Conservation (phyloP, 92 coral and sea anemone genomes). For the Metridium senile region DNA sequence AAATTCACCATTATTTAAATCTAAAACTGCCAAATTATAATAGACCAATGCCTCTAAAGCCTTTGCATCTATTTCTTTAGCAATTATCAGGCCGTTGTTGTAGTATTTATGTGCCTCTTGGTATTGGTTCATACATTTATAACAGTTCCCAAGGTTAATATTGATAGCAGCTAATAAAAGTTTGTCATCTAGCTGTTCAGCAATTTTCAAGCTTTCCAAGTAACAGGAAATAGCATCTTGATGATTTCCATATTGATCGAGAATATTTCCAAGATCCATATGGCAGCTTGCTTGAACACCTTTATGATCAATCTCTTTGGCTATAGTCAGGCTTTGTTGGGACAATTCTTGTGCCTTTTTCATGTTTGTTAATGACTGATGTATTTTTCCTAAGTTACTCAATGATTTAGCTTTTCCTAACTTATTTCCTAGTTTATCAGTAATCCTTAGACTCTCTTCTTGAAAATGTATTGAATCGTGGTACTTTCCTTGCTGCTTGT, state of each 20-base stretch:
- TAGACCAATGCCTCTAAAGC: neutral
- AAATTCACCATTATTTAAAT: neutral
- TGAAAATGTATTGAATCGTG: neutral
- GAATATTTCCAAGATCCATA: neutral
- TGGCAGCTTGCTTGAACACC: neutral
- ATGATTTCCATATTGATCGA: too few species aligned
- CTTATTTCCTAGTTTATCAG: neutral
- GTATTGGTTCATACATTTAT: neutral
- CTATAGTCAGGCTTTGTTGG: too few species aligned
- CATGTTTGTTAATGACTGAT: too few species aligned
- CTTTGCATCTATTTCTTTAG: constrained; percentile 3
- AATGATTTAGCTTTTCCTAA: neutral
- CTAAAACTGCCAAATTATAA: neutral
- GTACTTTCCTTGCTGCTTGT: neutral
- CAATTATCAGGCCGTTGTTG: constrained; percentile 3
- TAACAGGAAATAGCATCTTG: constrained; percentile 5
- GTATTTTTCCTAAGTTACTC: too few species aligned
- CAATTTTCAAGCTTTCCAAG: neutral
- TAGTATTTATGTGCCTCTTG: neutral
- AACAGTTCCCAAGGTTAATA: constrained; percentile 1
- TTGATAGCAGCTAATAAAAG: neutral
- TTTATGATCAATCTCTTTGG: too few species aligned
- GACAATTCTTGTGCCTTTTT: too few species aligned
- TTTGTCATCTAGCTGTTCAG: constrained; percentile 7
- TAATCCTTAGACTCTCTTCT: too few species aligned